Evolutionary conservation across 1,140 invertebrate genomes (phyloP), one percentile per base, ranked within the genome.

Genomic region (Drosophila malerkotliana): DNA sequence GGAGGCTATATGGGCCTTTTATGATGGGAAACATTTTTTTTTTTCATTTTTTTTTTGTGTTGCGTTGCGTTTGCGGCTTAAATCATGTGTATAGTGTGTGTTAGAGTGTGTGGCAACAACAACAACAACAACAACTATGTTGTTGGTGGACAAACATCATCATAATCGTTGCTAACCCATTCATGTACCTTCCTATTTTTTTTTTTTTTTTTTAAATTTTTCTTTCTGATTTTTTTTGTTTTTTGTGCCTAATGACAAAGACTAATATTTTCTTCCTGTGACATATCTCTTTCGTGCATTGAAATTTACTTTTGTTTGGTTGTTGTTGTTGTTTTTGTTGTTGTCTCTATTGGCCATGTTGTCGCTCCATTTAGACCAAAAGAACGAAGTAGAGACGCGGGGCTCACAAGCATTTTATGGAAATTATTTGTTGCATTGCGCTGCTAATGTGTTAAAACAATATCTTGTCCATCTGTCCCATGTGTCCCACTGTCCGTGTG

Each of bases 371-470:
- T 44, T 44, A 44, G 41, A 37, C 41, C 41, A 44, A 44, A 44
- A 55, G 45, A 45, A 52, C 41, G 61, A 18, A 18, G 18, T 18
- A 18, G 30, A 58, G 61, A 59, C 51, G 32, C 26, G 26, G 26
- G 26, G 63, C 69, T 10, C 10, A 37, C 34, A 37, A 83, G 64
- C 77, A 71, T 83, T 90, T 79, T 91, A 91, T 91, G 90, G 81
- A 90, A 91, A 91, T 91, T 90, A 85, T 91, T 91, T 91, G 90
- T 91, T 90, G 90, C 90, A 91, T 80, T 88, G 82, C 85, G 72
- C 88, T 91, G 90, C 87, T 91, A 91, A 91, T 91, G 90, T 91
- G 90, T 91, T 91, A 90, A 91, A 91, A 91, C 90, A 91, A 91
- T 91, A 91, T 88, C 67, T 44, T 69, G 51, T 41, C 34, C 57